Percentiles rank a stretch among this genome's conserved stretches.
Evolutionary conservation across 1,140 invertebrate genomes (phyloP).

Genomic region (Cyclina sinensis): DNA sequence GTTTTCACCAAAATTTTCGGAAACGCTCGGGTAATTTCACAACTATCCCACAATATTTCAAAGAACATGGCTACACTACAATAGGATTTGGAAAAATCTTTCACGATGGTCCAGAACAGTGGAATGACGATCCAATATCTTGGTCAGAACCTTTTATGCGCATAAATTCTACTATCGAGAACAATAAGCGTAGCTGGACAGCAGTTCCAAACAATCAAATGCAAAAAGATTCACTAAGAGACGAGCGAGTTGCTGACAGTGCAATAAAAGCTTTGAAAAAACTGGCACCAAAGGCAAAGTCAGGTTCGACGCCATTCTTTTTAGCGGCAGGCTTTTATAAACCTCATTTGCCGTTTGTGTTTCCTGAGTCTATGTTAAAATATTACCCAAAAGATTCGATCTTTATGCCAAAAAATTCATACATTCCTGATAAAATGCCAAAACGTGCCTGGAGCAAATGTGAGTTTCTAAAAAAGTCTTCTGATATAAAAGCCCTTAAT

Average conservation of each 20-base stretch:
- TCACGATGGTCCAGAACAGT: constrained; percentile 88
- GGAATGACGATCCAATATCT: constrained; percentile 69
- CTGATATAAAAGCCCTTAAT: constrained; percentile 47
- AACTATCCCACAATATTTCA: constrained; percentile 93
- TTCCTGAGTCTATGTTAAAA: constrained; percentile 90
- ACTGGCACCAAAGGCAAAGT: neutral
- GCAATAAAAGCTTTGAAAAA: constrained; percentile 33
- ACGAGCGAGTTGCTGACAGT: constrained; percentile 30
- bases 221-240: constrained; percentile 7
- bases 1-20: constrained; percentile 92
- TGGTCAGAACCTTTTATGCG: constrained; percentile 66
- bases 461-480: constrained; percentile 41
- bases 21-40: constrained; percentile 86
- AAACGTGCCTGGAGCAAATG: constrained; percentile 64
- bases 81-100: constrained; percentile 94
- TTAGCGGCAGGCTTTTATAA: constrained; percentile 95
- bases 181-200: constrained; percentile 32
- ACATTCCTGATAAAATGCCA: constrained; percentile 68
- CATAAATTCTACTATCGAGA: neutral
- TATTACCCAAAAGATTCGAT: constrained; percentile 76
- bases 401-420: constrained; percentile 55
- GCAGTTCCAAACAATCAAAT: constrained; percentile 23
- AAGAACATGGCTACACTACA: constrained; percentile 92
- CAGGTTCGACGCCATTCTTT: constrained; percentile 85
- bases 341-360: constrained; percentile 95